These are phyloP conservation scores for Oscheius sp. DNA, from an alignment of 2,888 invertebrate genomes.

Conservation along the genomic window DNA sequence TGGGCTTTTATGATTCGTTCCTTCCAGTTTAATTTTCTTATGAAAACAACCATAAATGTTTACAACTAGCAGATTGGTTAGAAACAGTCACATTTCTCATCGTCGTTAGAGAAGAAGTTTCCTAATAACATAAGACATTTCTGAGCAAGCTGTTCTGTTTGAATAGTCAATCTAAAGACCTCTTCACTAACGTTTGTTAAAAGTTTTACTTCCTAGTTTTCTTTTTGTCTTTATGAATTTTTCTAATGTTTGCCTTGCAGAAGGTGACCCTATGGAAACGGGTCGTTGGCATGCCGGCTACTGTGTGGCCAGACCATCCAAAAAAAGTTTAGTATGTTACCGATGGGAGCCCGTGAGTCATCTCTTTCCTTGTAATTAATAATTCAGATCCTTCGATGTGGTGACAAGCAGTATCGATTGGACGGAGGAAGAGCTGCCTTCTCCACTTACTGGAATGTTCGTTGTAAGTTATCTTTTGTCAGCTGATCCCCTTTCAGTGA, in stretches of 20 bases:
- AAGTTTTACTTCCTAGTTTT: too few species aligned
- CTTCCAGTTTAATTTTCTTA: too few species aligned
- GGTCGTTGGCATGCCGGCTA: conserved; percentile 30
- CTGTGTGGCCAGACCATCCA: conserved; percentile 19
- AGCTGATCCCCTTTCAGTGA: conserved; percentile 5
- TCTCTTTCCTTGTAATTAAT: not conserved
- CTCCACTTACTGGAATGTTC: conserved; percentile 31
- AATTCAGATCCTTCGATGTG: conserved; percentile 12
- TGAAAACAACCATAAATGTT: too few species aligned
- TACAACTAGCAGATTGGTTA: too few species aligned
- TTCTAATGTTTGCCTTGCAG: conserved; percentile 5
- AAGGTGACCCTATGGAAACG: conserved; percentile 24
- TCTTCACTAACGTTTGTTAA: too few species aligned
- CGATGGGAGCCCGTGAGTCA: conserved; percentile 28
- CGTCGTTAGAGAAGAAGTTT: too few species aligned
- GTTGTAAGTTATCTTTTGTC: not conserved
- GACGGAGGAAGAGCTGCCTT: conserved; percentile 23
- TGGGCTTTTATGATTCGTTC: too few species aligned
- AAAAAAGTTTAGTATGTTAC: conserved; percentile 29
- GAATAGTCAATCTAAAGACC: too few species aligned
- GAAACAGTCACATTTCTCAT: too few species aligned
- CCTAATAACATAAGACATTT: too few species aligned
- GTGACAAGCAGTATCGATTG: conserved; percentile 16
- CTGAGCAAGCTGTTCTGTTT: too few species aligned
- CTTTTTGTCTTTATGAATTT: too few species aligned